A percentile compares a stretch with the other conserved stretches of the same genome.
Conservation (phyloP, 2,797 vertebrate species). For the Phrynocephalus guinanensis region DNA sequence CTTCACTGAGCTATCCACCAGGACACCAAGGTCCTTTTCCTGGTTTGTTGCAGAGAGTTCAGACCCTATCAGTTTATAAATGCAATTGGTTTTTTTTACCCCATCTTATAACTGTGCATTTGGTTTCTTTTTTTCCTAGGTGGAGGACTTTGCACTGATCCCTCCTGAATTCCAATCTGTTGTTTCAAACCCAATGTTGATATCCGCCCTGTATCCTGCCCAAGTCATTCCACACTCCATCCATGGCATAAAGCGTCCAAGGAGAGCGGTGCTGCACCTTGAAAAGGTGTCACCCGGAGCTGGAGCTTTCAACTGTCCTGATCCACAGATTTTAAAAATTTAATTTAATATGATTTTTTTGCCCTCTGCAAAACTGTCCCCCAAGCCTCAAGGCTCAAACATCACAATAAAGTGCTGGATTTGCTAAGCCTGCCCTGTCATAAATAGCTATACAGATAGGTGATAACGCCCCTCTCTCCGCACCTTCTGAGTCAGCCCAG, state of each 20-base stretch:
- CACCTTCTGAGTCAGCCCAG: too few relatives aligned
- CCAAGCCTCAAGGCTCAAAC: conserved; percentile 47
- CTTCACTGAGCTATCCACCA: too few relatives aligned
- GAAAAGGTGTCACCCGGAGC: conserved; percentile 42
- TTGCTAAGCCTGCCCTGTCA: conserved; percentile 55
- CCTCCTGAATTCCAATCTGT: too few relatives aligned
- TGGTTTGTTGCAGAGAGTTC: too few relatives aligned
- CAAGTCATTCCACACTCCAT: conserved; percentile 46
- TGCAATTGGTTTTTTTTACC: too few relatives aligned
- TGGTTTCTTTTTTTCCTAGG: too few relatives aligned
- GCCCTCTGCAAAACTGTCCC: conserved; percentile 36
- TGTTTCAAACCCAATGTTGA: too few relatives aligned
- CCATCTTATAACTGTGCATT: too few relatives aligned
- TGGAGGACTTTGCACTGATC: too few relatives aligned
- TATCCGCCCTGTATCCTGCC: conserved; percentile 47
- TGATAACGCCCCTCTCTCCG: conserved; percentile 49
- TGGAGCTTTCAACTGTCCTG: conserved; percentile 49
- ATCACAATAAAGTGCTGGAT: conserved; percentile 49
- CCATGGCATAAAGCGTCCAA: conserved; percentile 54
- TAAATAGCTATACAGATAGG: conserved; percentile 61
- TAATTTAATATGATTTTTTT: neutral
- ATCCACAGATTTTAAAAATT: conserved; percentile 40
- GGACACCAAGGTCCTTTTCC: too few relatives aligned
- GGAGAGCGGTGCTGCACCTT: conserved; percentile 37
- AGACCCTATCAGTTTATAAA: too few relatives aligned